Base-by-base conservation (phyloP, 92 coral and sea anemone genomes). In the Virgularia gustaviana region DNA sequence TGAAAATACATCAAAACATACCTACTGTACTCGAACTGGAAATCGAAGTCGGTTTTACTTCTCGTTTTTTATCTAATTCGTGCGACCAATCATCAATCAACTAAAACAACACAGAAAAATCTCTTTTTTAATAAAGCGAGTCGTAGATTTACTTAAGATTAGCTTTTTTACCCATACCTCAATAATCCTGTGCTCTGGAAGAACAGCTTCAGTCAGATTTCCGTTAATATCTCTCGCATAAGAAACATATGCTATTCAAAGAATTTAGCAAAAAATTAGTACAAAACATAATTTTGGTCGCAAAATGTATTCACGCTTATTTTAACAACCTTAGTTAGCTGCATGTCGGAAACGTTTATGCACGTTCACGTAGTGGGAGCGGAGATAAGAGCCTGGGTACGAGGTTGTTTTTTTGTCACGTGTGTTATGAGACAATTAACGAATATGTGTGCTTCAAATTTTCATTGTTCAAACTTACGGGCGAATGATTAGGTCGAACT, bases 81-180 rank as follows among this genome's bases (percentile, higher is more conserved):
- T 68, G 60, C 0, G 75, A 68, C 75, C 75, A 68, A 49, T 58
- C 30, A 20, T 68, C 75, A 2, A 68, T 68, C 55, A 68, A 49
- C 75, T 68, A 32, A 33, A 68, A 23, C 27, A 68, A 32, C 9
- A 11, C 64, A 7, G 34, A 57, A 20, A 25, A 57, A 9, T 32
- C 3, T 5, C 8, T 4, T 4, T 47, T 47, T 47, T 47, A 3
- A 47, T 47, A 15, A 15, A 47, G 6, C 22, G 6, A 15, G 15
- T 47, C 55, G 18, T 3, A 15, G 3, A 47, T 47, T 39, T 39
- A 39, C 45, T 39, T 39, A 39, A n/a, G n/a, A n/a, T n/a, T n/a
- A n/a, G n/a, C 45, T 39, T 39, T 8, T 39, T 39, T 15, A 47
- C 55, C 22, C 55, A 47, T 33, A 68, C 75, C 36, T 68, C 75